phyloP scores from a whole-genome alignment of 1,140 invertebrate species.

The Calosoma granatense region DNA sequence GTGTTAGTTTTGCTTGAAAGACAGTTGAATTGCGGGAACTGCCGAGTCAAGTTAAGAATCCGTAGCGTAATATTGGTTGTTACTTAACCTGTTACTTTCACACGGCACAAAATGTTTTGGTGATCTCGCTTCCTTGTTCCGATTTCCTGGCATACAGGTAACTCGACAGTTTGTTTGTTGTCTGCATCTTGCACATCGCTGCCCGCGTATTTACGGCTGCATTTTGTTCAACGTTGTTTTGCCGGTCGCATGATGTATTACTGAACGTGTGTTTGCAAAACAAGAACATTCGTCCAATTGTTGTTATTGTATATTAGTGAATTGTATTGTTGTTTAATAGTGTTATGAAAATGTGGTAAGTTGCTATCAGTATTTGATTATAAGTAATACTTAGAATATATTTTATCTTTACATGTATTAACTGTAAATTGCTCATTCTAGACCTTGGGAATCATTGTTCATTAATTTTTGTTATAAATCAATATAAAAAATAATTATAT shows the following conservation, averaged over 20 bases:
- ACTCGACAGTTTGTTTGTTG: background rate
- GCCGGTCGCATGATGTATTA: background rate
- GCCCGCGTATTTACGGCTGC: background rate
- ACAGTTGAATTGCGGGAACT: no score
- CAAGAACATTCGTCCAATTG: background rate
- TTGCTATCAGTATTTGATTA: background rate
- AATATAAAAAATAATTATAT: no score
- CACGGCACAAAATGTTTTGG: background rate
- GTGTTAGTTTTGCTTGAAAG: no score
- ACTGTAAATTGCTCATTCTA: no score
- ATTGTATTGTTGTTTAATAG: background rate
- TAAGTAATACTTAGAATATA: no score
- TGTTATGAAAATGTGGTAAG: background rate
- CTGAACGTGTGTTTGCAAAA: background rate
- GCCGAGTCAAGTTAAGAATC: no score
- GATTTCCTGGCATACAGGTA: background rate
- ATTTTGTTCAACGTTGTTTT: background rate
- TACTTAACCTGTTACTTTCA: no score
- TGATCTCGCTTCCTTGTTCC: conserved; percentile 4
- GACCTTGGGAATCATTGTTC: no score
- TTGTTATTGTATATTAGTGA: background rate
- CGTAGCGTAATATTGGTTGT: no score
- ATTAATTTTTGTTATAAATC: no score
- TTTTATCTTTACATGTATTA: no score
- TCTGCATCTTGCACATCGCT: background rate